A percentile compares a stretch with the other conserved stretches of the same genome.
Evolutionary conservation across 2,888 invertebrate species (phyloP).

Genomic region (Dicyrtoma fusca): DNA sequence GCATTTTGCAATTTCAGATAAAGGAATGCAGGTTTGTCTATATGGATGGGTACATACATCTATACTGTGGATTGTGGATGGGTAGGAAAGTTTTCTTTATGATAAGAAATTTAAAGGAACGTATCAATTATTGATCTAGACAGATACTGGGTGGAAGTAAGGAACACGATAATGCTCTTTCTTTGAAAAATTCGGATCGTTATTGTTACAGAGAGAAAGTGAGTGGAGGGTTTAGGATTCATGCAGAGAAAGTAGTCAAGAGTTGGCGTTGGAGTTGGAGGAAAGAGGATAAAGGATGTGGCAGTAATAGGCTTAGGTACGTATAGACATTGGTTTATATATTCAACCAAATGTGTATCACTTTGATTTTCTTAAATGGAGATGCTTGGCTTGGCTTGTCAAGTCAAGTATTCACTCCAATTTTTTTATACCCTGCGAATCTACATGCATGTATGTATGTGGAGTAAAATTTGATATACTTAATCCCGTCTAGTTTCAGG

Average conservation of each 20-base stretch:
- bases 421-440: no score
- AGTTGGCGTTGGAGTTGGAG: no score
- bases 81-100: neutral
- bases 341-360: constrained; percentile 36
- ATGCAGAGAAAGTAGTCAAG: neutral
- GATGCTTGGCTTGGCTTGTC: constrained; percentile 39
- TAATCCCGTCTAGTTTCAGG: no score
- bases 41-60: no score
- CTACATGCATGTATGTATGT: no score
- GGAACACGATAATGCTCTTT: constrained; percentile 46
- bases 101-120: constrained; percentile 7
- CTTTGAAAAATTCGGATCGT: constrained; percentile 28
- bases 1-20: no score
- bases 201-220: constrained; percentile 24
- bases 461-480: no score
- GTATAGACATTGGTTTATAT: neutral
- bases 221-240: neutral
- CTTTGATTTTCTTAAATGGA: constrained; percentile 43
- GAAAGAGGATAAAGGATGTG: constrained; percentile 28
- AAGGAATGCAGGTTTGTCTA: no score
- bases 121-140: constrained; percentile 44
- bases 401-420: no score
- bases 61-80: no score
- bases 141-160: neutral
- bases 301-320: constrained; percentile 38